phyloP scores from a whole-genome alignment of 1,140 invertebrate genomes.

The Papilio helenus region DNA sequence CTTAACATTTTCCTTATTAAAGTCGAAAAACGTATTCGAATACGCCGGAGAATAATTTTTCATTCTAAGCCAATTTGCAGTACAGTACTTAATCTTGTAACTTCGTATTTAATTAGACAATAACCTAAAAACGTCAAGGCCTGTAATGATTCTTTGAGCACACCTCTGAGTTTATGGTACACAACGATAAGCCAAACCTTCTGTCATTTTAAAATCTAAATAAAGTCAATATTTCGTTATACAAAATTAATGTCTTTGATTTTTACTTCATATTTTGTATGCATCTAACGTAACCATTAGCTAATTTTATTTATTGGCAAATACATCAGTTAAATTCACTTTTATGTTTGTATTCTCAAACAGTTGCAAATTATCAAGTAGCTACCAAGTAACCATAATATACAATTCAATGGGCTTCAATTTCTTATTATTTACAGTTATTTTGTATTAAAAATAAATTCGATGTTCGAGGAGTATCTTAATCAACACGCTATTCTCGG shows the following conservation, averaged over 20 bases:
- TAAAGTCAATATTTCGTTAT: not conserved
- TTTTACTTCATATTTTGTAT: not conserved
- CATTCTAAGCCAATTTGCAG: too few species aligned
- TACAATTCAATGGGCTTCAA: not conserved
- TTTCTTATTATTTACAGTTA: conserved; percentile 36
- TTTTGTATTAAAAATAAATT: not conserved
- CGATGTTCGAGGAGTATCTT: not conserved
- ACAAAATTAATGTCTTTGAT: not conserved
- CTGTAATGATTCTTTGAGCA: not conserved
- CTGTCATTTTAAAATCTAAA: not conserved
- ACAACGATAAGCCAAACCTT: not conserved
- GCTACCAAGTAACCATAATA: not conserved
- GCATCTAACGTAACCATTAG: not conserved
- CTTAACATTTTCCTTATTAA: not conserved
- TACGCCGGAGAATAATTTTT: too few species aligned
- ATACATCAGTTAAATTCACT: not conserved
- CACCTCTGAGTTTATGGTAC: not conserved
- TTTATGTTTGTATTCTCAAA: not conserved
- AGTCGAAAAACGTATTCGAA: not conserved
- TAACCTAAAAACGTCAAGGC: not conserved
- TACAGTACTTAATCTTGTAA: not conserved
- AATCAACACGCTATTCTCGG: conserved; percentile 47
- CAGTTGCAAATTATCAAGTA: not conserved
- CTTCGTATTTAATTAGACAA: not conserved
- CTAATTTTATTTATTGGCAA: not conserved